Percentiles rank a stretch among this genome's conserved stretches.
Conservation (phyloP, 2,888 invertebrate species). For the Drosophila borealis region DNA sequence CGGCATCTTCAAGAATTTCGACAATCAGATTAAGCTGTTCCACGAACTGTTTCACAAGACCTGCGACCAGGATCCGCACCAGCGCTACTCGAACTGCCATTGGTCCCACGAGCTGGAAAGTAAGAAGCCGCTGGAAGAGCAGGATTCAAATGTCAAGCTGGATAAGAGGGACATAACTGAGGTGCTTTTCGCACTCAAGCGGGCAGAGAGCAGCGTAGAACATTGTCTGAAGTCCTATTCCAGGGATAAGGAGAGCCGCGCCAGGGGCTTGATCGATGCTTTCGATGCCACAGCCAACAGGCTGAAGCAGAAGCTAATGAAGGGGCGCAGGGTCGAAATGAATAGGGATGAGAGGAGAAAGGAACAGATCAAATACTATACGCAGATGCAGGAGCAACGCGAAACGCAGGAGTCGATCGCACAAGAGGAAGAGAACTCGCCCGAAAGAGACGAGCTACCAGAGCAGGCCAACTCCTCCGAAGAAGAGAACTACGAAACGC, state of each 20-base stretch:
- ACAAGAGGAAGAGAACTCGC: neutral
- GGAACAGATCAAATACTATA: neutral
- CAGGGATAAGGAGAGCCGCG: constrained; percentile 7
- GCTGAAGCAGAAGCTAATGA: constrained; percentile 25
- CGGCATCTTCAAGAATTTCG: constrained; percentile 31
- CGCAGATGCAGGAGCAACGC: neutral
- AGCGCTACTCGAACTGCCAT: constrained; percentile 3
- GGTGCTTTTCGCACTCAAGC: constrained; percentile 13
- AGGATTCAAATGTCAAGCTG: neutral
- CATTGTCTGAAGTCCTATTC: constrained; percentile 16
- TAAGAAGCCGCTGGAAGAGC: neutral
- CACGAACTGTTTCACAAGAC: constrained; percentile 13
- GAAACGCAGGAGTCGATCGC: neutral
- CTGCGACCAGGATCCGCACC: constrained; percentile 1
- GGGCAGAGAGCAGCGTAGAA: constrained; percentile 27
- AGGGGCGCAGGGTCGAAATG: neutral
- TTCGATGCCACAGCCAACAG: neutral
- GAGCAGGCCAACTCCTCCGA: neutral
- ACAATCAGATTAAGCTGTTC: constrained; percentile 10
- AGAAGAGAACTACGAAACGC: neutral
- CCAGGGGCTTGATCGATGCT: constrained; percentile 14
- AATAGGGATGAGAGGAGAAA: neutral
- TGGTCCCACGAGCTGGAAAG: neutral
- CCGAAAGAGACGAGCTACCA: neutral
- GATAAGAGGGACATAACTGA: constrained; percentile 18